phyloP scores from a whole-genome alignment of 2,113 vertebrate genomes.

The Paedocypris sp. region DNA sequence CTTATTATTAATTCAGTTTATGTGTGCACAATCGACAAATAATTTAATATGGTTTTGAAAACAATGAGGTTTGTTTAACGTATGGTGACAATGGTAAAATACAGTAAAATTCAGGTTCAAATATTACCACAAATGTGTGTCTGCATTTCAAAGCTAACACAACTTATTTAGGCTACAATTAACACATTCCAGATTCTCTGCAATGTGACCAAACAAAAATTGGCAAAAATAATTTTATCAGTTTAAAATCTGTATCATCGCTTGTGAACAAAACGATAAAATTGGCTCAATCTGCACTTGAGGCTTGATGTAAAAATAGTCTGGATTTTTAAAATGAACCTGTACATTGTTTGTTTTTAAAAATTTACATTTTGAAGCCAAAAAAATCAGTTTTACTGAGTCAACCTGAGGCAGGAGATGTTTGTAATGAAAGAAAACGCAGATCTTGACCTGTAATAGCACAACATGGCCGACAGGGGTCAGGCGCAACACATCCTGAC shows the following conservation, averaged over 20 bases:
- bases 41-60: no score
- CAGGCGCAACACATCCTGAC: conserved; percentile 18
- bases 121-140: no score
- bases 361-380: not conserved
- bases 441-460: not conserved
- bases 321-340: not conserved
- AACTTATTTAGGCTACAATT: no score
- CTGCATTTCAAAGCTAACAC: no score
- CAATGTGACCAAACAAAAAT: no score
- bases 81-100: no score
- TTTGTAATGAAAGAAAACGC: not conserved
- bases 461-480: conserved; percentile 24
- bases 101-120: no score
- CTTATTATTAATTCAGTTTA: no score
- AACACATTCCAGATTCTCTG: no score
- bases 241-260: not conserved
- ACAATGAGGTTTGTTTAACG: no score
- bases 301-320: conserved; percentile 14
- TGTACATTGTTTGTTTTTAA: no score
- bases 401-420: conserved; percentile 25
- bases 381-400: conserved; percentile 1
- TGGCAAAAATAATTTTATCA: not conserved
- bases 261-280: conserved; percentile 1
- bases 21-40: no score
- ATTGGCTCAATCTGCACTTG: conserved; percentile 33